Conservation (phyloP, 1,140 invertebrate species). For the Eciton burchellii region DNA sequence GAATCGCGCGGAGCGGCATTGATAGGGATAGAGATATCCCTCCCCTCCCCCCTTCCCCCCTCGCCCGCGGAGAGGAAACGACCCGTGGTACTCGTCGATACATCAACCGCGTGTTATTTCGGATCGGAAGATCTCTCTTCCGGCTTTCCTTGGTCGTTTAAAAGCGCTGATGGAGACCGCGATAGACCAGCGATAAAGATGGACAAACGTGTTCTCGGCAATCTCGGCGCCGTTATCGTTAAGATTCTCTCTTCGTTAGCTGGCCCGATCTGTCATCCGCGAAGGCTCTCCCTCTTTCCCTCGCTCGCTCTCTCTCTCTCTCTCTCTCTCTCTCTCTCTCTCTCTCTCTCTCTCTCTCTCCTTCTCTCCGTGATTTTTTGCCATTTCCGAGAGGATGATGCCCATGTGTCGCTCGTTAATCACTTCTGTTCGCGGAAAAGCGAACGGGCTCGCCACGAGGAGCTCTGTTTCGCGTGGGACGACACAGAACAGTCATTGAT, state of each 20-base stretch:
- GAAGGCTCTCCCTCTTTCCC: background rate
- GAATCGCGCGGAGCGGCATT: background rate
- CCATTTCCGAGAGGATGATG: constrained; percentile 23
- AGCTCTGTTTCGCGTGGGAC: constrained; percentile 31
- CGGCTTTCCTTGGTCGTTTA: background rate
- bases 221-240: constrained; percentile 33
- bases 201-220: no score
- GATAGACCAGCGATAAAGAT: no score
- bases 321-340: no score
- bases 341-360: no score
- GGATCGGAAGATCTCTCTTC: constrained; percentile 6
- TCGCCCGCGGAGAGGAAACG: background rate
- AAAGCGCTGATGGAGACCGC: background rate
- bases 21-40: constrained; percentile 43
- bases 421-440: constrained; percentile 27
- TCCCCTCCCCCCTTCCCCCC: no score
- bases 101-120: constrained; percentile 17
- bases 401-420: constrained; percentile 25
- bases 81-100: constrained; percentile 33
- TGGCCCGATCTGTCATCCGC: constrained; percentile 14
- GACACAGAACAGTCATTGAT: constrained; percentile 14
- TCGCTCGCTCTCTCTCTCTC: no score
- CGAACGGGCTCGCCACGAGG: background rate
- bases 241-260: background rate
- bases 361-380: background rate